Base-by-base conservation (phyloP, 2,888 invertebrate species). In the Andrena camellia region DNA sequence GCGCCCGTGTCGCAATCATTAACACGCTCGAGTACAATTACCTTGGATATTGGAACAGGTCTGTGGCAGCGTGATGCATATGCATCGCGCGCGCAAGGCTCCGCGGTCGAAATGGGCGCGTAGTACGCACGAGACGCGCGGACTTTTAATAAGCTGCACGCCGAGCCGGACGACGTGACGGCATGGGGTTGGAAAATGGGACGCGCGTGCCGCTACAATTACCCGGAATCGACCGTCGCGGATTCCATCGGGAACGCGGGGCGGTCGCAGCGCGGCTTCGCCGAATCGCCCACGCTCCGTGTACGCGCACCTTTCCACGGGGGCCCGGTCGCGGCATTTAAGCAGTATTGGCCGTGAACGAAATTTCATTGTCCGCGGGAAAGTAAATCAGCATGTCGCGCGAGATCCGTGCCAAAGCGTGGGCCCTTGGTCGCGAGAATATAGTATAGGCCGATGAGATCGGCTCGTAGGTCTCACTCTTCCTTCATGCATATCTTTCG, bases 1-100 rank as follows among this genome's bases (percentile, higher is more conserved):
- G 79, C 73, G 67, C 75, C 69, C 73, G 82, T 90, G 88, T 89
- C 84, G 90, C 88, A 90, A 90, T 84, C 86, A 82, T 86, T 89
- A 84, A 74, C 83, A 81, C 76, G 81, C 78, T 78, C 74, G 80
- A 70, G 84, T 81, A 87, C 88, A 87, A 84, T 86, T 85, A 89
- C 89, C 88, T 89, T 88, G 88, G 84, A 86, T 88, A 84, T 88
- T 80, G 82, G 82, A 85, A 83, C 81, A 76, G 75, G 60, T 79
- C 77, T 78, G 59, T 69, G 73, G 62, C 69, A 42, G 48, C 57
- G 80, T 75, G 48, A 86, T 81, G 64, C 84, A 75, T 79, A 82
- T 84, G 84, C 83, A 74, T 74, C 73, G 68, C 71, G 75, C 64
- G 62, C 75, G 80, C 88, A 81, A 88, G 83, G 88, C 83, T 83